Conservation (phyloP, 2,888 invertebrate species). For the Tenthredo mesomela region DNA sequence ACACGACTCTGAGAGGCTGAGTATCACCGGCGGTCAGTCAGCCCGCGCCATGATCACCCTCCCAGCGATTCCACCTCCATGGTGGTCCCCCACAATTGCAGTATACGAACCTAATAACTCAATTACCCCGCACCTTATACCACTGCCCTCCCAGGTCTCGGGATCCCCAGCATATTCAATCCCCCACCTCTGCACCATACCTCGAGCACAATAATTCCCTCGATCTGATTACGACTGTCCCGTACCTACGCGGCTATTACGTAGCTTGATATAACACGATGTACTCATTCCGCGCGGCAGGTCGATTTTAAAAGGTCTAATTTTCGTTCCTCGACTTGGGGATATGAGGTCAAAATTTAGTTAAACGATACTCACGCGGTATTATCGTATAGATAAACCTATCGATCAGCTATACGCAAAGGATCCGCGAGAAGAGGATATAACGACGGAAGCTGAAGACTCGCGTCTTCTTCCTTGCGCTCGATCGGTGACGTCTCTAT, state of each 20-base stretch:
- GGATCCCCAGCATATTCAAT: slow-evolving; percentile 52
- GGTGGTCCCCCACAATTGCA: slow-evolving; percentile 78
- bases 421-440: slow-evolving; percentile 5
- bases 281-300: slow-evolving; percentile 22
- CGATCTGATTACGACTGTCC: slow-evolving; percentile 72
- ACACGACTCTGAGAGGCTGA: background rate
- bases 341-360: background rate
- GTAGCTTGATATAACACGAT: background rate
- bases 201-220: slow-evolving; percentile 71
- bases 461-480: slow-evolving; percentile 39
- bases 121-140: slow-evolving; percentile 71
- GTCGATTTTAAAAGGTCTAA: background rate
- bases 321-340: background rate
- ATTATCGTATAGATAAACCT: background rate
- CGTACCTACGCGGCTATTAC: background rate
- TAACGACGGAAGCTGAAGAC: slow-evolving; percentile 23
- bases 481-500: slow-evolving; percentile 59
- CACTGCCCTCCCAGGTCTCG: slow-evolving; percentile 11
- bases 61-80: slow-evolving; percentile 68
- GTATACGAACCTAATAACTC: slow-evolving; percentile 74
- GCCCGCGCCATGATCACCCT: slow-evolving; percentile 4
- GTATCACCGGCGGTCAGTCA: background rate
- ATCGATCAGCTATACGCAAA: background rate
- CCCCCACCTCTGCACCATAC: slow-evolving; percentile 53
- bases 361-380: background rate